Evolutionary conservation across 2,888 invertebrate genomes (phyloP), one percentile per base, ranked within the genome.

Genomic region (Heliconius ismenius): DNA sequence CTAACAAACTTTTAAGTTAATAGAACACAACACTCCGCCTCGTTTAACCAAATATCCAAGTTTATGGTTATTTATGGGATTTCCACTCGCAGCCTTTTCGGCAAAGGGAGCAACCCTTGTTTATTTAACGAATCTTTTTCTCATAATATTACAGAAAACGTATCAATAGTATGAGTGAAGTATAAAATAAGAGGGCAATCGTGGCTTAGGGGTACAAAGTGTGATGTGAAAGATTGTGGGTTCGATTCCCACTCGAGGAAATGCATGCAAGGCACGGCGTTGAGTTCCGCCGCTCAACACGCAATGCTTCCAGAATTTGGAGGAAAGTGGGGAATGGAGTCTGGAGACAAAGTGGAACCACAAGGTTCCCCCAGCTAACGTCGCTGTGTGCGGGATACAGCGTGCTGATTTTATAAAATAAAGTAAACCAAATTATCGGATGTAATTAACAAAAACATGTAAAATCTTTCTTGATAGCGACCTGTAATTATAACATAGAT

Each of bases 381-480:
- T 2, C 7, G 7, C 21, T 21, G 21, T 49, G 18, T 18, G 49
- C 7, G 18, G 49, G 49, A 18, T 49, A 49, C 49, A 7, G 18
- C 21, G 21, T 49, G 49, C 49, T 49, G 7, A 49, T 49, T 21
- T 49, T 32, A 32, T 58, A 32, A 54, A 54, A 70, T 24, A 32
- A 73, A 73, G 26, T 58, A 36, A 36, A 10, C n/a, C 64, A 65
- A 65, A 32, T 64, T 54, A 73, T 73, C 78, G 68, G n/a, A 58
- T 60, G 64, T 78, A 78, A 79, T 78, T 75, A 79, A 68, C 67
- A 64, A 72, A 76, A 76, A 79, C 78, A 78, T 62, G 76, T 65
- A 78, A 78, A 76, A 75, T 74, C 75, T 36, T 65, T 76, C 64
- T 74, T 74, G 76, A 78, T 76, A 67, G 60, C 69, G 62, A 74